Evolutionary conservation across 2,113 vertebrate species (phyloP).

Genomic region (Pogonocichla stellata): DNA sequence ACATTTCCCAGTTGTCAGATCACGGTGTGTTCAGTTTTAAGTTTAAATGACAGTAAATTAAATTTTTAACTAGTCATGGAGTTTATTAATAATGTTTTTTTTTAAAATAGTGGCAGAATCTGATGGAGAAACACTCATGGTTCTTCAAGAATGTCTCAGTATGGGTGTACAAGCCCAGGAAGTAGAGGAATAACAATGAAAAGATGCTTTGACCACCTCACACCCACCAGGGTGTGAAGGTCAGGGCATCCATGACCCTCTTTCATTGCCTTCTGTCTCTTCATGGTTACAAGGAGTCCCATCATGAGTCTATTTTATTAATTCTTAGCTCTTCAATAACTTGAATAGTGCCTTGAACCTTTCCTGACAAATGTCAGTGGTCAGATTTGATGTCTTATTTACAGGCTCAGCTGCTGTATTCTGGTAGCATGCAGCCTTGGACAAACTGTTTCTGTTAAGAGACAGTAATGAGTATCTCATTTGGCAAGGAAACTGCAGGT

Average conservation of each 20-base stretch:
- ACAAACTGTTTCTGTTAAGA: not conserved
- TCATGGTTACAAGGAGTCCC: not conserved
- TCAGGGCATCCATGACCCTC: not conserved
- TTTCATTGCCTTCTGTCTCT: not conserved
- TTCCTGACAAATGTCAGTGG: not conserved
- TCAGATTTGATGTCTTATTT: not conserved
- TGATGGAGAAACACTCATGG: not conserved
- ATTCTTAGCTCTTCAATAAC: not conserved
- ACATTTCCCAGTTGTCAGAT: not conserved
- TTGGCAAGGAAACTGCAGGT: not conserved
- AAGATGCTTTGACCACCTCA: not conserved
- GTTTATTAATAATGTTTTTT: not conserved
- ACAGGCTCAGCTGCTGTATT: not conserved
- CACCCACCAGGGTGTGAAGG: not conserved
- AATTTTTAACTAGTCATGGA: not conserved
- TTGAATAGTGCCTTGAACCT: not conserved
- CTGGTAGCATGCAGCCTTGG: not conserved
- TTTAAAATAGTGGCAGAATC: not conserved
- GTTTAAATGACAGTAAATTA: not conserved
- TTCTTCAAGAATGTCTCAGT: not conserved
- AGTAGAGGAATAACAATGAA: not conserved
- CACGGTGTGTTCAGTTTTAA: not conserved
- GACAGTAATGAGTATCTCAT: not conserved
- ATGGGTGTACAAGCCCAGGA: not conserved
- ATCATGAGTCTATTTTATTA: not conserved